Percentiles rank a stretch among this genome's conserved stretches.
Evolutionary conservation across 53 echinoderm and acorn worm genomes (phyloP).

Genomic region (Actinopyga echinites): DNA sequence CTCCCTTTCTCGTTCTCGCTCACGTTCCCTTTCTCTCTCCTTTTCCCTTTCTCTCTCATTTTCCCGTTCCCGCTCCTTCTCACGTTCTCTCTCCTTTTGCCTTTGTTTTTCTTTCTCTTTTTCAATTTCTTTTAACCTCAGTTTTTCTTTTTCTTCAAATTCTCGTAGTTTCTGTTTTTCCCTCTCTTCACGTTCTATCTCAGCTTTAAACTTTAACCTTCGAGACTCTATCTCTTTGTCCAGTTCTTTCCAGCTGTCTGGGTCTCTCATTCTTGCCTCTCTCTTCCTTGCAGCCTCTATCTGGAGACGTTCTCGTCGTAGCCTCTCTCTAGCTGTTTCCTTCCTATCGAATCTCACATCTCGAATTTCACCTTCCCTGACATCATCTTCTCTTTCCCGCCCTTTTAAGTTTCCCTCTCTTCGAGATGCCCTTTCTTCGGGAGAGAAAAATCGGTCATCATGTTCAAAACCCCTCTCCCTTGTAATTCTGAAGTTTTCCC

Average conservation of each 20-base stretch:
- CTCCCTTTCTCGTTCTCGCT: constrained; percentile 18
- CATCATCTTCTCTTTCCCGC: neutral
- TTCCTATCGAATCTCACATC: constrained; percentile 22
- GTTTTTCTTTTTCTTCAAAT: constrained; percentile 35
- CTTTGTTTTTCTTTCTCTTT: constrained; percentile 48
- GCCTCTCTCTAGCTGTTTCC: constrained; percentile 9
- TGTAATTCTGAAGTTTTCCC: constrained; percentile 27
- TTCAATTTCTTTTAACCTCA: constrained; percentile 55
- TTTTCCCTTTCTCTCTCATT: constrained; percentile 12
- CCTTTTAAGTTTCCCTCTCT: neutral
- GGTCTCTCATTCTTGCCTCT: constrained; percentile 19
- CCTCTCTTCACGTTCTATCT: constrained; percentile 30
- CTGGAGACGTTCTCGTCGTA: constrained; percentile 28
- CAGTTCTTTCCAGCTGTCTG: constrained; percentile 36
- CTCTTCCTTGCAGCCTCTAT: constrained; percentile 24
- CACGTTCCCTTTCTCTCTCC: constrained; percentile 36
- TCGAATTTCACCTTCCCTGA: neutral
- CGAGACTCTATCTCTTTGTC: constrained; percentile 33
- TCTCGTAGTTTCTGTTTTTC: constrained; percentile 20
- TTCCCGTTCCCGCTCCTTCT: constrained; percentile 5
- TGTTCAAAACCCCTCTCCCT: constrained; percentile 31
- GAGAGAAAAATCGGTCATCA: constrained; percentile 21
- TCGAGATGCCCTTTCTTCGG: neutral
- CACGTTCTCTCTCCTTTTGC: constrained; percentile 31
- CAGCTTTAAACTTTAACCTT: constrained; percentile 37